A percentile compares a stretch with the other conserved stretches of the same genome.
Evolutionary conservation across 2,113 vertebrate species (phyloP).

Genomic region (Salminus brasiliensis): DNA sequence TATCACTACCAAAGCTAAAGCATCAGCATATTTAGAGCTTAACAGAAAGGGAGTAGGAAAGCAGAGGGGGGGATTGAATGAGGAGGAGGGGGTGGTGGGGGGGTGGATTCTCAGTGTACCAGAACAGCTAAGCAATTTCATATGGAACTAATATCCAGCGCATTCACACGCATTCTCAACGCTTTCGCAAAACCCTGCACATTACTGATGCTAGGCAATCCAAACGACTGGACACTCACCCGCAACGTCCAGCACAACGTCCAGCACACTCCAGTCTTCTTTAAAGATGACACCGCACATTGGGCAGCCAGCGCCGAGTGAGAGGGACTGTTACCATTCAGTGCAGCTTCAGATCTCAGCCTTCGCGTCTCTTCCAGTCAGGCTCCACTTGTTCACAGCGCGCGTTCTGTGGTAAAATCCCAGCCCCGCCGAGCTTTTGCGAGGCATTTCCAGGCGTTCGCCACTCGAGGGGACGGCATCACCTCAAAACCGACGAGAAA

Average conservation of each 20-base stretch:
- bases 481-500: constrained; percentile 31
- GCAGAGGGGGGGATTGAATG: neutral
- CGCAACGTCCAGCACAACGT: constrained; percentile 59
- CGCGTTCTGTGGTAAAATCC: constrained; percentile 67
- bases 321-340: constrained; percentile 64
- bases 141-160: neutral
- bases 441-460: constrained; percentile 59
- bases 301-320: constrained; percentile 65
- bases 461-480: constrained; percentile 33
- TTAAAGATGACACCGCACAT: constrained; percentile 68
- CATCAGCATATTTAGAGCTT: neutral
- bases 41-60: neutral
- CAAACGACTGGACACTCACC: constrained; percentile 65
- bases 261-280: constrained; percentile 65
- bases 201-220: too few relatives aligned
- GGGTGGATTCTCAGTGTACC: too few relatives aligned
- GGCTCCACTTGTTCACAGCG: constrained; percentile 72
- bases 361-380: constrained; percentile 71
- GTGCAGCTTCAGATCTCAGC: constrained; percentile 69
- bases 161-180: neutral
- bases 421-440: constrained; percentile 71
- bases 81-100: too few relatives aligned
- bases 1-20: neutral
- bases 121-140: too few relatives aligned
- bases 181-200: too few relatives aligned